Evolutionary conservation across 2,113 vertebrate genomes (phyloP), one percentile per base, ranked within the genome.

Genomic region (Oreochromis aureus): DNA sequence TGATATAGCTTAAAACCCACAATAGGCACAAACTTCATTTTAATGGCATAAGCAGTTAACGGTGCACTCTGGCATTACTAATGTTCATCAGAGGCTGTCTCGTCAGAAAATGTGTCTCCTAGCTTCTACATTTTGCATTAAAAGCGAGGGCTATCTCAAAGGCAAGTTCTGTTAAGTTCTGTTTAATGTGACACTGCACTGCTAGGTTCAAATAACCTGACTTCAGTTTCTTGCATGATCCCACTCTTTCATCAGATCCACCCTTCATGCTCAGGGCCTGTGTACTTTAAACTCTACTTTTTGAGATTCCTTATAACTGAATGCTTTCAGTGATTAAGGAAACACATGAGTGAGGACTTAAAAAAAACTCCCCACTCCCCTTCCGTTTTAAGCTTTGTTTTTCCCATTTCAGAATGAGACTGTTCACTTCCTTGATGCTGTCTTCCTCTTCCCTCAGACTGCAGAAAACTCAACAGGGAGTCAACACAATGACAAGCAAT

Each of bases 361-460:
- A 44, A 44, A 66, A 39, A 10, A 6, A 8, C 34, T 80, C 41
- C 19, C 48, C 8, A 36, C 30, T 7, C 46, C 3, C 24, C 78
- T 86, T 90, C 85, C 53, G 10, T 11, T 76, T 82, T 56, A 13
- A 66, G 16, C 82, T 91, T 91, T 89, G 83, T 89, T 86, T 92
- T 66, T 86, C 36, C 86, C 61, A 73, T 73, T 36, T 66, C 24
- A 87, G 63, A 83, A 54, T 36, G 59, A 76, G 39, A 16, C 54
- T 54, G 55, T 69, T 30, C 86, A 85, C 89, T 89, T 94, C 93
- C 93, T 91, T 69, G 58, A 9, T 87, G 79, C 36, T 58, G 53
- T 91, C 79, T 85, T 90, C 93, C 91, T 55, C 84, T 92, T 95
- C 92, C 89, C 89, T 58, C 30, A 58, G 55, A 90, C 83, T 18